Base-by-base conservation (phyloP, 2,888 invertebrate genomes). In the Ligdia adustata region DNA sequence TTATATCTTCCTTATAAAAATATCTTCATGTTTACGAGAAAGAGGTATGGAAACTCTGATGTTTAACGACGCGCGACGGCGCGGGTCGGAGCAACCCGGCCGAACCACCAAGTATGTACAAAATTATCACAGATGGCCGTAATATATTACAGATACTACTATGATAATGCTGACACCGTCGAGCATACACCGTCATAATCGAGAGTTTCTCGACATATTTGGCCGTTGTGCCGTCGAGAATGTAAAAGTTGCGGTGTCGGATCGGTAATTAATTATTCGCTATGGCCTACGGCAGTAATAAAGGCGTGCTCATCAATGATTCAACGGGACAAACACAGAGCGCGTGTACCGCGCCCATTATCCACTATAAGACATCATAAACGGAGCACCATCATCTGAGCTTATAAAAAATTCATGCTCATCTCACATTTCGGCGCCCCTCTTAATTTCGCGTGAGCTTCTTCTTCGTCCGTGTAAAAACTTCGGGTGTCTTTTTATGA, bases 401-500 rank as follows among this genome's bases (percentile, higher is more conserved):
- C 87, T 89, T 89, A 90, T 90, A 88, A 89, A 90, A 89, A 87
- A 90, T 90, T 90, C 90, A 90, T 88, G 79, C 82, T 89, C 89
- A 90, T 90, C 90, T 89, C 86, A 88, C 89, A 89, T 89, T 89
- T 90, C 89, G 87, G 82, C 86, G 85, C 89, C 90, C 90, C 85
- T 89, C 90, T 90, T 90, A 90, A 90, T 90, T 90, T 89, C 88
- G 84, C 86, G 84, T 84, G 87, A 81, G 87, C 77, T 73, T 85
- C 86, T 85, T 81, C 88, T 88, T 81, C 84, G 80, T 85, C 82
- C 87, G 87, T 88, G 88, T 89, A 89, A 89, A 89, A 89, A 90
- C 90, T 90, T 90, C 86, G 90, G 89, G 88, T 89, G 88, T 86
- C 89, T 90, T 89, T 90, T 90, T 90, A 90, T 90, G 90, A 89